Evolutionary conservation across 2,888 invertebrate species (phyloP), one percentile per base, ranked within the genome.

Genomic region (Tortrix viridana): DNA sequence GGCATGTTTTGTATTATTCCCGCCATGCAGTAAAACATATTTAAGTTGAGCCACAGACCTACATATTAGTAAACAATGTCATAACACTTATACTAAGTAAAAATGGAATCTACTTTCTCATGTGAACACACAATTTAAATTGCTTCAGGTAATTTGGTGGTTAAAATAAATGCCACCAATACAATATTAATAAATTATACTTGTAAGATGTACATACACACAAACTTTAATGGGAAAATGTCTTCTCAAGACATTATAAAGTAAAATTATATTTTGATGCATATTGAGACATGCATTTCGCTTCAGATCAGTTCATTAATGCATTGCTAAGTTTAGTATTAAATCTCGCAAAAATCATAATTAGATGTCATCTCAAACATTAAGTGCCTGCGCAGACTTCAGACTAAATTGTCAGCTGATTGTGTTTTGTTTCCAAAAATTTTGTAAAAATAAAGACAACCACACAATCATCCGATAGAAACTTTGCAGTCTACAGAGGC

Each of bases 31-130:
- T 9, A 19, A 19, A 37, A 3, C 5, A n/a, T 49, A 49, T 18
- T 4, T 20, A 20, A 44, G 18, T 22, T 14, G 2, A 56, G 50
- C 56, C 61, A 62, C 52, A 46, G 50, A 58, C 23, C 48, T 67
- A 57, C 52, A 62, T 73, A 72, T 70, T 68, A 67, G 65, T 74
- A 73, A 77, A 75, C 72, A 73, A 67, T 66, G 43, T 61, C n/a
- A 69, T 74, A 80, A 81, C 79, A 76, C 79, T 81, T 81, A 81
- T 20, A 52, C 75, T 77, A 76, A 53, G 67, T 74, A 73, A 70
- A 73, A 69, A 59, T 58, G 50, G 56, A 61, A 52, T 61, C 32
- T 48, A 58, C 56, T 64, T 50, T 67, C 68, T 41, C 58, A 59
- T 61, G 60, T 60, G 58, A 60, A 61, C 54, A 59, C 60, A 56